Evolutionary conservation across 2,113 vertebrate genomes (phyloP).

Genomic region (Coptodon bakossiorum): DNA sequence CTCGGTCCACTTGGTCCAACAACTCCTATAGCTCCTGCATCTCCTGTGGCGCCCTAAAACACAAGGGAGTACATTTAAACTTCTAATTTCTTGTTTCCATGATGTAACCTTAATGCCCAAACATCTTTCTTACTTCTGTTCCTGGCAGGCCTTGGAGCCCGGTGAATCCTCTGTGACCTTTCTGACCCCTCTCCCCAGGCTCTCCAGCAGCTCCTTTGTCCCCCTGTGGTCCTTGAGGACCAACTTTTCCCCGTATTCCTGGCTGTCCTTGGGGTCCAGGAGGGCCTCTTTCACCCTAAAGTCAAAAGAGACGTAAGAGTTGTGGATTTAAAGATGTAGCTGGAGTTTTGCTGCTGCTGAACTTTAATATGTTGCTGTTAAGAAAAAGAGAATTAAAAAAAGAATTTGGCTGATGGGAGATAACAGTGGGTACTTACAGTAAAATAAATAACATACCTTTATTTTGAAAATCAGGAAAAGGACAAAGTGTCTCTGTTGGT

Average conservation of each 20-base stretch:
- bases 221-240: slow-evolving; percentile 95
- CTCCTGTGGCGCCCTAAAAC: slow-evolving; percentile 84
- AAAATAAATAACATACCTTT: background rate
- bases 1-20: slow-evolving; percentile 88
- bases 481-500: background rate
- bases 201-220: slow-evolving; percentile 88
- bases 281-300: slow-evolving; percentile 83
- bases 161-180: slow-evolving; percentile 94
- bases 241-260: slow-evolving; percentile 85
- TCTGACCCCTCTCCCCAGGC: slow-evolving; percentile 89
- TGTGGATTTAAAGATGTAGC: background rate
- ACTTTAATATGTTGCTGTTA: background rate
- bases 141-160: slow-evolving; percentile 93
- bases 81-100: background rate
- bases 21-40: slow-evolving; percentile 82
- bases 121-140: slow-evolving; percentile 76
- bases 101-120: background rate
- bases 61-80: background rate
- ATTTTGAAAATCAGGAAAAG: background rate
- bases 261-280: slow-evolving; percentile 71
- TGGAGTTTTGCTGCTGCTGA: background rate
- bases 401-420: background rate
- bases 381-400: background rate
- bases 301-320: background rate
- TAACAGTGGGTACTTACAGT: background rate